Evolutionary conservation across 1,140 invertebrate species (phyloP), one percentile per base, ranked within the genome.

Genomic region (Ceratina australensis): DNA sequence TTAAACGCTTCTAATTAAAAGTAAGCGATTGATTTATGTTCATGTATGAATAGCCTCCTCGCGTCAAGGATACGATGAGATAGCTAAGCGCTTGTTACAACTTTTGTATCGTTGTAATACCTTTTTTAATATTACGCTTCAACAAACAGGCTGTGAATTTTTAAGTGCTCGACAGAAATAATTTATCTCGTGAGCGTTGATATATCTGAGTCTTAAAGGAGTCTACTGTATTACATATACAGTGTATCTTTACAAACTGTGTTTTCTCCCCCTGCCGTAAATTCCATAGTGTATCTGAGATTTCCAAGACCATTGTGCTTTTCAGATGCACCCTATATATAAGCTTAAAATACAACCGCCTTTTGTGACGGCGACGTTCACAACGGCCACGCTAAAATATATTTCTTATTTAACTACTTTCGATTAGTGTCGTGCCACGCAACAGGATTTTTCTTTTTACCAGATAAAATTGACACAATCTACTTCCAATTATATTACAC

Each of bases 381-480:
- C 56, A 8, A 3, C 24, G 13, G 26, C 3, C 3, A 16, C 20
- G 12, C 50, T 10, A 3, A 13, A 5, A 18, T 20, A 2, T 22
- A n/a, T 60, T 59, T 18, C 20, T 18, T 15, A 28, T 69, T 69
- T 54, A 64, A 82, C 60, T 22, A 15, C 13, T 50, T 72, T 74
- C 57, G 72, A 80, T 84, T 77, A 80, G 20, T 20, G 0, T 7
- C 16, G 13, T 24, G 56, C 28, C 47, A 42, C 60, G 33, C 79
- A 82, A 80, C 76, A 57, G 76, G 57, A 76, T 82, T 84, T 77
- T 57, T 7, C 60, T 66, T 56, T 63, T 47, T 63, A 22, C 12
- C 1, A 15, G 5, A 33, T 33, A 5, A 5, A 33, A 33, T 33
- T 33, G 28, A 33, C 28, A 33, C 2, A 33, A 33, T 33, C 28